Evolutionary conservation across 2,888 invertebrate species (phyloP).

Genomic region (Cerceris ruficornis): DNA sequence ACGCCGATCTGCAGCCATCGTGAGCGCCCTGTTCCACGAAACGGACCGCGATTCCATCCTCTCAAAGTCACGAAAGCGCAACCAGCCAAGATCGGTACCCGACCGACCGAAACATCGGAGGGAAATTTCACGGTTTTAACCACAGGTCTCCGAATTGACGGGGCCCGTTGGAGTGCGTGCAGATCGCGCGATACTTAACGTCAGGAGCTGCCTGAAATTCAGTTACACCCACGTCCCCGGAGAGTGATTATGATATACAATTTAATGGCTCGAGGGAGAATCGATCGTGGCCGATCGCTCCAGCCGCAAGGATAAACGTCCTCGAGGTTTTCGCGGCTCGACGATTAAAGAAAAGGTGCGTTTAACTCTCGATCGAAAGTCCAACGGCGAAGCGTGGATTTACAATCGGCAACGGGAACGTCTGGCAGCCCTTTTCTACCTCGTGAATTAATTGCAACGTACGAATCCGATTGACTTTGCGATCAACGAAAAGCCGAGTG

Average conservation of each 20-base stretch:
- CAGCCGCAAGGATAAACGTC: conserved; percentile 25
- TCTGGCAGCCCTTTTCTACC: conserved; percentile 19
- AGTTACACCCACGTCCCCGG: conserved; percentile 11
- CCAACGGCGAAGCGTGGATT: background rate
- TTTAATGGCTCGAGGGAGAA: conserved; percentile 23
- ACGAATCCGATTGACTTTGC: conserved; percentile 37
- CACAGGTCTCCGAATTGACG: conserved; percentile 8
- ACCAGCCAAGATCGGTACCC: background rate
- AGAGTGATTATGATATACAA: conserved; percentile 35
- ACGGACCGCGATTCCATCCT: background rate
- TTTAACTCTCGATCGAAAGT: conserved; percentile 3
- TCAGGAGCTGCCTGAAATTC: conserved; percentile 15
- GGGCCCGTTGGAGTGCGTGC: conserved; percentile 6
- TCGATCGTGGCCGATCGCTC: conserved; percentile 36
- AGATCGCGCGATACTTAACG: conserved; percentile 8
- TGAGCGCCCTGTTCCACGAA: no score
- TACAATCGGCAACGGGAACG: conserved; percentile 9
- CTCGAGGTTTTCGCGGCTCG: conserved; percentile 57
- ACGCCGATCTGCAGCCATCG: background rate
- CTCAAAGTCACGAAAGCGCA: background rate
- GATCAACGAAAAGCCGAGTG: conserved; percentile 21
- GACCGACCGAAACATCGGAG: background rate
- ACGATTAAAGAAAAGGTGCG: conserved; percentile 55
- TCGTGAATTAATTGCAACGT: conserved; percentile 20
- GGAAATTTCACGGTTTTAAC: conserved; percentile 4